phyloP scores from a whole-genome alignment of 2,113 vertebrate genomes.

The Hemichromis elongatus region DNA sequence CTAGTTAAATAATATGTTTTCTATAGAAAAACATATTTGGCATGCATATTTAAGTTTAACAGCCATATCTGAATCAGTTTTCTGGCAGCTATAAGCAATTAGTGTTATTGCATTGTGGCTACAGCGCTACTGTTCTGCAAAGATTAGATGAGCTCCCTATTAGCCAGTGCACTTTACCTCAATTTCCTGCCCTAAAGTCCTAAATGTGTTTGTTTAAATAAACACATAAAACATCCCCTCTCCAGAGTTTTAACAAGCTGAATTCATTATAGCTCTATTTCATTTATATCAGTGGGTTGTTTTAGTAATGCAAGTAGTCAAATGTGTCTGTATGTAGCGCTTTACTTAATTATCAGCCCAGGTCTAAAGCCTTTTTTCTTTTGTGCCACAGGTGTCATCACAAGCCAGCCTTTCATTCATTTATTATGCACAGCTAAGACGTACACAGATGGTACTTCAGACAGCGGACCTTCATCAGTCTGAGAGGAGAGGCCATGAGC shows the following conservation, averaged over 20 bases:
- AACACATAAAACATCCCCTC: neutral
- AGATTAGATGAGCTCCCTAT: neutral
- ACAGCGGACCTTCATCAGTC: slow-evolving; percentile 39
- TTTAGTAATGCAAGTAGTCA: neutral
- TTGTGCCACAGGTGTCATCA: slow-evolving; percentile 11
- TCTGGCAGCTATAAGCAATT: neutral
- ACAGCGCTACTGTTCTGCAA: neutral
- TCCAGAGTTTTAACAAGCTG: neutral
- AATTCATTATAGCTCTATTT: neutral
- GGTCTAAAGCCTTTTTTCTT: neutral
- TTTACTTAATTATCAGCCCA: neutral
- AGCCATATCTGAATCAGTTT: neutral
- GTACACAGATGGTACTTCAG: slow-evolving; percentile 39
- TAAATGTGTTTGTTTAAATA: neutral
- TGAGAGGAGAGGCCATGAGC: slow-evolving; percentile 18
- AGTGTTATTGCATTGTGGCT: neutral
- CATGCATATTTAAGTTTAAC: neutral
- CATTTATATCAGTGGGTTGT: neutral
- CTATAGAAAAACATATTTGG: neutral
- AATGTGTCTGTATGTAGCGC: neutral
- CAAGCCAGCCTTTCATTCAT: neutral
- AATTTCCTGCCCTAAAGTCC: neutral
- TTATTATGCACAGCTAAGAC: slow-evolving; percentile 5
- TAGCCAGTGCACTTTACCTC: neutral
- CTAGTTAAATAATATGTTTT: neutral